A percentile compares a stretch with the other conserved stretches of the same genome.
phyloP scores from a whole-genome alignment of 2,113 vertebrate genomes.

The Antigone vipio region DNA sequence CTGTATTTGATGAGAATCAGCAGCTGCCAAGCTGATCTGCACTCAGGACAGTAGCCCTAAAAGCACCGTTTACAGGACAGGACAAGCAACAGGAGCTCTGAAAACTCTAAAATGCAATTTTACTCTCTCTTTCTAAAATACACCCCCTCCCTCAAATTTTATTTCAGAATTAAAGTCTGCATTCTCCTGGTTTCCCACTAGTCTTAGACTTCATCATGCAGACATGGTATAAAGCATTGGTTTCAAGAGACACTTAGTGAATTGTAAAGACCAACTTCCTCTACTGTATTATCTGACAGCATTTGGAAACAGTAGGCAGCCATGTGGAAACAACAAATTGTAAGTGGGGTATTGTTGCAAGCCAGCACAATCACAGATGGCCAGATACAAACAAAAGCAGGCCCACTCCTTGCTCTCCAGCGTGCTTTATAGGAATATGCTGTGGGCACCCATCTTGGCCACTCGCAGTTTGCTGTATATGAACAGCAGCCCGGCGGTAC shows the following conservation, averaged over 20 bases:
- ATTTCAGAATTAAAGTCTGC: not conserved
- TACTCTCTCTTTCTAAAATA: not conserved
- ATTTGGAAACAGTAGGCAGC: not conserved
- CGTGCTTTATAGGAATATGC: not conserved
- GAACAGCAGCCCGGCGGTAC: not conserved
- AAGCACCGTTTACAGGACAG: not conserved
- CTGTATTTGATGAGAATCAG: not conserved
- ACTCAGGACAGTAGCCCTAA: not conserved
- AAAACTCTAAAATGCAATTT: not conserved
- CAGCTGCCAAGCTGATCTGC: not conserved
- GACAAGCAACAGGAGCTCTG: not conserved
- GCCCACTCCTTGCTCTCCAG: not conserved
- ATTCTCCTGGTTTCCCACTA: not conserved
- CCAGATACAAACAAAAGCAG: not conserved
- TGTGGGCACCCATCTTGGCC: not conserved
- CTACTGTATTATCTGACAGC: not conserved
- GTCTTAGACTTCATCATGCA: not conserved
- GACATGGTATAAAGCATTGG: not conserved
- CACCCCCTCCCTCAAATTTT: not conserved
- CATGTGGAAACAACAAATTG: not conserved
- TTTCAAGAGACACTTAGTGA: not conserved
- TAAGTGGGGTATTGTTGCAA: not conserved
- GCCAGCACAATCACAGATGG: not conserved
- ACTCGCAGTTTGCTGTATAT: not conserved
- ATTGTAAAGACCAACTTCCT: not conserved